phyloP scores from a whole-genome alignment of 2,888 invertebrate genomes.

The Perithous albicinctus region DNA sequence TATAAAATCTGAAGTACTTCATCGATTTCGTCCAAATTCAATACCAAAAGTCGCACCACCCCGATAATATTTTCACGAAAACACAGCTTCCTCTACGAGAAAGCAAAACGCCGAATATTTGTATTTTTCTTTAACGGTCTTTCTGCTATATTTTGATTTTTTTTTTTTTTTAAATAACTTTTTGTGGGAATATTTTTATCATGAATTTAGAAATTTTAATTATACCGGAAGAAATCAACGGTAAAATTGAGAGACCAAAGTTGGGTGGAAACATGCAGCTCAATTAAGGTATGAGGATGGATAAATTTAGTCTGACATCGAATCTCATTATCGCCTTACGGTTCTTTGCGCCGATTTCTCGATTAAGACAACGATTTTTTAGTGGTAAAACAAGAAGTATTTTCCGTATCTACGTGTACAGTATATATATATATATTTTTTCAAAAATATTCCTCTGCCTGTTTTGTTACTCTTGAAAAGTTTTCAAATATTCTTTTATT shows the following conservation, averaged over 20 bases:
- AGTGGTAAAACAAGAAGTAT: too few species aligned
- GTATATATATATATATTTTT: too few species aligned
- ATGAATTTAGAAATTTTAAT: background rate
- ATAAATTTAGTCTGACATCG: background rate
- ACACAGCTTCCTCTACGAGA: too few species aligned
- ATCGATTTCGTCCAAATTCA: too few species aligned
- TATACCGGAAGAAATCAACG: background rate
- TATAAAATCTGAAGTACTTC: too few species aligned
- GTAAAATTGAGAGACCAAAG: background rate
- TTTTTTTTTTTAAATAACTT: background rate
- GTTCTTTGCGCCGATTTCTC: background rate
- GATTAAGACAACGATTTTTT: background rate
- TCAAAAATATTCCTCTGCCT: too few species aligned
- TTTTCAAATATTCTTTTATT: too few species aligned
- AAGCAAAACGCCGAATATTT: background rate
- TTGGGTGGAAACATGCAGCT: background rate
- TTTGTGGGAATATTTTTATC: background rate
- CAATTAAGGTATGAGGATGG: background rate
- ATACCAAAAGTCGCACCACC: too few species aligned
- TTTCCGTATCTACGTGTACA: too few species aligned
- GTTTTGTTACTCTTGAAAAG: too few species aligned
- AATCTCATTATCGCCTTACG: background rate
- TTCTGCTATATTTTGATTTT: background rate
- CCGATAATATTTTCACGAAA: too few species aligned
- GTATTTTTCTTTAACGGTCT: background rate